A percentile compares a stretch with the other conserved stretches of the same genome.
Conservation (phyloP, 2,113 vertebrate species). For the Redunca redunca region DNA sequence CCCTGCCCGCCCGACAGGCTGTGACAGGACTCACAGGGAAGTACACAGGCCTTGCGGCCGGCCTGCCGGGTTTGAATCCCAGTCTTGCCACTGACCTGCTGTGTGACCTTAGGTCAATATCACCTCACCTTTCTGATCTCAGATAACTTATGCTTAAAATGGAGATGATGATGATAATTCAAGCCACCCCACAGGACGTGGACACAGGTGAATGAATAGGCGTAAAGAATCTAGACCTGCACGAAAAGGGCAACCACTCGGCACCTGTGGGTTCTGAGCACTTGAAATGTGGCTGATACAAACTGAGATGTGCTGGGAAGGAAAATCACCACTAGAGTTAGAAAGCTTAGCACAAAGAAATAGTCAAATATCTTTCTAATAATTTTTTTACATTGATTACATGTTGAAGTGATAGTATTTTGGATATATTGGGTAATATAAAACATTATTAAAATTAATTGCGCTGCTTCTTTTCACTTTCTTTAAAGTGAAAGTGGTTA, state of each 20-base stretch:
- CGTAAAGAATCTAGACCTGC: too few species aligned
- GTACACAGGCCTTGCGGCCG: background rate
- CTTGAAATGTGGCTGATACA: background rate
- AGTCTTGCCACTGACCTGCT: background rate
- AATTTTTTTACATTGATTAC: background rate
- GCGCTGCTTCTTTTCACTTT: background rate
- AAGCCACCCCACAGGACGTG: too few species aligned
- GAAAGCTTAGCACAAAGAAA: background rate
- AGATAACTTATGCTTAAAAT: background rate
- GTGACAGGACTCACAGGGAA: rapidly evolving
- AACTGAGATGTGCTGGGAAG: background rate
- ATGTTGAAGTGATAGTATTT: background rate
- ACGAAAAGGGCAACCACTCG: rapidly evolving
- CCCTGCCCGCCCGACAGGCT: too few species aligned
- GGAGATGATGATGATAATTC: background rate
- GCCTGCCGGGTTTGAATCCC: background rate
- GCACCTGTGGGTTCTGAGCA: rapidly evolving
- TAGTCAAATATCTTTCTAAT: background rate
- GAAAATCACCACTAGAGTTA: background rate
- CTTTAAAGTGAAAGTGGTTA: background rate
- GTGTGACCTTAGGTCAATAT: background rate
- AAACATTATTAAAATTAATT: background rate
- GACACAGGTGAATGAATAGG: background rate
- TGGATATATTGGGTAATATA: background rate
- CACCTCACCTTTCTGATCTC: background rate